These are phyloP conservation scores for Atethmia centrago DNA, from an alignment of 2,888 invertebrate species.

Conservation along the genomic window DNA sequence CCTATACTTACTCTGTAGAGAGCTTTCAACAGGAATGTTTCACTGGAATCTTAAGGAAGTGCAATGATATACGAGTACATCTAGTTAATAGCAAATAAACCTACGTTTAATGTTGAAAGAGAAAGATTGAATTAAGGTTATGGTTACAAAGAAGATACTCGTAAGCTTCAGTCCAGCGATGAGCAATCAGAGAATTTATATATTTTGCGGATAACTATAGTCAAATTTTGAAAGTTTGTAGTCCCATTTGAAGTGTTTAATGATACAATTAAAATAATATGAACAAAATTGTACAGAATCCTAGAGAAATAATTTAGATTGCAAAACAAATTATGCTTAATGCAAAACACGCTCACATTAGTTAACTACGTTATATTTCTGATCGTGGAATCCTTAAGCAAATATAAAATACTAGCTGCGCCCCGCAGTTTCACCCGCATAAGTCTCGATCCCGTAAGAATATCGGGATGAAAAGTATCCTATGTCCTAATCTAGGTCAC, in stretches of 20 bases:
- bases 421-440: no score
- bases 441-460: no score
- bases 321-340: conserved; percentile 22
- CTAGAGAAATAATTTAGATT: conserved; percentile 8
- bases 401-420: conserved; percentile 34
- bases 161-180: background rate
- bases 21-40: conserved; percentile 32
- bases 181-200: background rate
- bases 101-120: background rate
- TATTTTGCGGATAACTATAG: no score
- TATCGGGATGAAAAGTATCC: no score
- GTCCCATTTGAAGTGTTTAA: background rate
- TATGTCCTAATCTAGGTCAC: no score
- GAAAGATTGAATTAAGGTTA: background rate
- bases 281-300: background rate
- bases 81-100: background rate
- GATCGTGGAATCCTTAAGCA: background rate
- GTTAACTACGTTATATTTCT: conserved; percentile 14
- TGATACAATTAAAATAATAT: background rate
- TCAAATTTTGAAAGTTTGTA: background rate
- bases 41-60: conserved; percentile 11
- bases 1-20: conserved; percentile 28
- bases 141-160: background rate
- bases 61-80: conserved; percentile 7
- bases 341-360: conserved; percentile 29